Percentiles rank a stretch among this genome's conserved stretches.
phyloP scores from a whole-genome alignment of 2,888 invertebrate species.

The Megaustenia siamemsis region DNA sequence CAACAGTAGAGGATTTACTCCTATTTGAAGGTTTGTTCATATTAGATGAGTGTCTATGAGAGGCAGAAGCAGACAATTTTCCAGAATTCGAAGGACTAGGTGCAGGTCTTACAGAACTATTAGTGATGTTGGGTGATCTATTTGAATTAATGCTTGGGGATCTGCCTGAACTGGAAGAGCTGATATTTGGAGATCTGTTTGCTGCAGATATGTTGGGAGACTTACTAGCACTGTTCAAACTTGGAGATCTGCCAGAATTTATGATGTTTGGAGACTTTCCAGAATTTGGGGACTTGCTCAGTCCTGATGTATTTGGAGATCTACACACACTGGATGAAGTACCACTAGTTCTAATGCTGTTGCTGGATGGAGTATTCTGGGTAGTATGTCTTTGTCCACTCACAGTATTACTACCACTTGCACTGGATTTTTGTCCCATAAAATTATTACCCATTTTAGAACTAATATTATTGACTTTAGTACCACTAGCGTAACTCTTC shows the following conservation, averaged over 20 bases:
- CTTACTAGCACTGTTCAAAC: constrained; percentile 35
- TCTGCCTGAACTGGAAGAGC: constrained; percentile 27
- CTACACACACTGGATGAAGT: constrained; percentile 25
- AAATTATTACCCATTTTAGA: constrained; percentile 26
- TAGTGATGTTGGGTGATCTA: constrained; percentile 37
- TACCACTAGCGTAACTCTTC: constrained; percentile 27
- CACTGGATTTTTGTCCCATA: constrained; percentile 14
- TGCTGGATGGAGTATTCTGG: constrained; percentile 29
- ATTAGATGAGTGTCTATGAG: constrained; percentile 30
- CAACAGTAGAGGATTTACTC: constrained; percentile 9
- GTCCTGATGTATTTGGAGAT: constrained; percentile 32
- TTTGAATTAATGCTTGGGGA: constrained; percentile 42
- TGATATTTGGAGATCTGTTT: constrained; percentile 47
- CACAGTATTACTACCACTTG: constrained; percentile 20
- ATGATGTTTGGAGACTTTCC: constrained; percentile 48
- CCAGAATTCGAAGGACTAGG: constrained; percentile 35
- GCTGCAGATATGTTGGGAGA: constrained; percentile 44
- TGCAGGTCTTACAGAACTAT: constrained; percentile 7
- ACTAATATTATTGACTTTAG: constrained; percentile 36
- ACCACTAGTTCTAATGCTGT: neutral
- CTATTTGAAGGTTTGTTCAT: constrained; percentile 18
- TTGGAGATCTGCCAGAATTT: constrained; percentile 39
- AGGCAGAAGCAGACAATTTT: constrained; percentile 20
- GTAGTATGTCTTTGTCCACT: constrained; percentile 33
- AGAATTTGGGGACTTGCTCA: constrained; percentile 49